Base-by-base conservation (phyloP, 2,113 vertebrate species). In the Corydoras sp. region DNA sequence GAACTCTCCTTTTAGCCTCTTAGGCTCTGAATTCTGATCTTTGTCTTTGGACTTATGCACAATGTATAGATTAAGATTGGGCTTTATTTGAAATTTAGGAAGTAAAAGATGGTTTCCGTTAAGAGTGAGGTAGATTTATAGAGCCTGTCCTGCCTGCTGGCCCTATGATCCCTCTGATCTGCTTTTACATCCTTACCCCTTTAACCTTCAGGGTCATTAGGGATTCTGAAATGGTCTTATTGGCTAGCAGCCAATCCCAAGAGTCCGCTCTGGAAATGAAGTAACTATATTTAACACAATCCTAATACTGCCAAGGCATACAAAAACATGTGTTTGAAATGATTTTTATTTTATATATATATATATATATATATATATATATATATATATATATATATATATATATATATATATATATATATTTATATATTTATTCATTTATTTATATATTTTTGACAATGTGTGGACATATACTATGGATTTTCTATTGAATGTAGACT, bases 141-240 rank as follows among this genome's bases (percentile, higher is more conserved):
- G 79, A 76, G 69, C 80, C 76, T 81, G 85, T 86, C 82, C 82
- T 85, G 84, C 83, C 86, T 8, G 50, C 80, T 61, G 65, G 83
- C 83, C 86, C 78, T 83, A 81, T 78, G 79, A 82, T 81, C 84
- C 83, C 83, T 89, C 86, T 88, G 88, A 89, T 90, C 86, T 85
- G 83, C 85, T 87, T 88, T 89, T 87, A 87, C 86, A 85, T 84
- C 60, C 71, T 53, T 79, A 87, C 84, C 87, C 79, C 77, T 51
- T 50, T 82, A 87, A 89, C 87, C 88, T 58, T 11, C 53, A 73
- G 80, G 87, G 86, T 88, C 86, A 85, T 86, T 88, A 88, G 77
- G 76, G 80, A 88, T 81, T 82, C 77, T 55, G 5, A 80, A 88
- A 88, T 82, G 82, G 81, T 80, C 76, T 70, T 72, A 71, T 75